These are phyloP conservation scores for Prionace glauca DNA, from an alignment of 2,797 vertebrate species.

Conservation along the genomic window DNA sequence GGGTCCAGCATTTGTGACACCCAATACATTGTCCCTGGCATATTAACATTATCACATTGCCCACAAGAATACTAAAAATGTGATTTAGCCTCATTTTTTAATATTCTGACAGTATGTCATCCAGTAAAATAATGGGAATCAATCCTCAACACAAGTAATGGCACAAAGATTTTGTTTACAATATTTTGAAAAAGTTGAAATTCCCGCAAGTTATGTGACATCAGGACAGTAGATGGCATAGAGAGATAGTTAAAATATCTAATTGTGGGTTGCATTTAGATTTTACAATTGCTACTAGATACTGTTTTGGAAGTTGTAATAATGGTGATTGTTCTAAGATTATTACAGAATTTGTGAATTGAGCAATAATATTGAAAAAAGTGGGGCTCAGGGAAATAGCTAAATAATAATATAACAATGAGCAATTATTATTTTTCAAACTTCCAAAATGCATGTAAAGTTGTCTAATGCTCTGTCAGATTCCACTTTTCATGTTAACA, in stretches of 20 bases:
- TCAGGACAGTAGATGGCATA: not conserved
- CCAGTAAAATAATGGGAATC: not conserved
- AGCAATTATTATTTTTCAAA: not conserved
- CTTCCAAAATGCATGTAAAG: not conserved
- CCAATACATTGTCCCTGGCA: not conserved
- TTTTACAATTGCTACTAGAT: not conserved
- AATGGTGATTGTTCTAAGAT: not conserved
- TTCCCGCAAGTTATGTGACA: not conserved
- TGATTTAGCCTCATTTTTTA: not conserved
- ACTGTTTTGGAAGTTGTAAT: not conserved
- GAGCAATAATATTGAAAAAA: not conserved
- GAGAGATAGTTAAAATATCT: not conserved
- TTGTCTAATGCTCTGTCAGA: not conserved
- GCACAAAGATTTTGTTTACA: not conserved
- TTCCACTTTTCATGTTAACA: not conserved
- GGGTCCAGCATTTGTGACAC: not conserved
- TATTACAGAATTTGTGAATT: not conserved
- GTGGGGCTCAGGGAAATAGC: not conserved
- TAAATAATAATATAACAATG: not conserved
- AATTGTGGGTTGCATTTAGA: not conserved
- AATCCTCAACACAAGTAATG: not conserved
- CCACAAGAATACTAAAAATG: not conserved
- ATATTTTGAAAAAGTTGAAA: not conserved
- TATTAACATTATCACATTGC: not conserved
- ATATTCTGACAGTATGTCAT: not conserved